Base-by-base conservation (phyloP, 2,888 invertebrate genomes). In the Ryuthela nishihirai region DNA sequence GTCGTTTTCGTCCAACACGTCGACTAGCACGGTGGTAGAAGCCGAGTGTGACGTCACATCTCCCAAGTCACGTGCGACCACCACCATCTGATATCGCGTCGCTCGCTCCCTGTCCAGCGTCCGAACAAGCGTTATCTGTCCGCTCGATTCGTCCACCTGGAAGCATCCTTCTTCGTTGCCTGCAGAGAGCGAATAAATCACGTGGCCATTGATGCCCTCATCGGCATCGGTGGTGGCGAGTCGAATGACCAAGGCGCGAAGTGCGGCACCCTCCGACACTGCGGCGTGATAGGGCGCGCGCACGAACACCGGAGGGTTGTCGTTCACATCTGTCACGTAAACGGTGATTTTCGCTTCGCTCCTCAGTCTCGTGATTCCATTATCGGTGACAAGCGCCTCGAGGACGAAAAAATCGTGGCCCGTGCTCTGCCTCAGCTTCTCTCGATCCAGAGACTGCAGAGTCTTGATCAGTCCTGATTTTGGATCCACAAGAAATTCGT, bases 151-250 rank as follows among this genome's bases (percentile, higher is more conserved):
- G 78, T 95, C 92, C 68, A 97, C 79, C 0, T 89, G 87, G 76
- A 97, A 95, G 1, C 92, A 88, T 72, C 93, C 92, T 72, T 90
- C 90, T 53, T 90, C 94, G 92, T 90, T 91, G 0, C 90, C 88
- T 71, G 90, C 88, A 72, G 88, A 91, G 91, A 72, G 92, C 90
- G 48, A 89, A 90, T 71, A 92, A 85, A 67, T 92, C 85, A 20
- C 87, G 85, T 77, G 94, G 95, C 35, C 89, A 73, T 93, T 87
- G 87, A 52, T 95, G 15, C 87, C 91, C 45, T 83, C 79, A 75
- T 94, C 94, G 56, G 84, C 81, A 77, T 95, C 95, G 43, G 81
- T 80, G 17, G 94, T 95, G 48, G 83, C 79, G 65, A 95, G 85
- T 52, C 85, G 83, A 15, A 92, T 92, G 46, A 95, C 85, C 64